phyloP scores from a whole-genome alignment of 2,888 invertebrate species.

The Cantharis lateralis region DNA sequence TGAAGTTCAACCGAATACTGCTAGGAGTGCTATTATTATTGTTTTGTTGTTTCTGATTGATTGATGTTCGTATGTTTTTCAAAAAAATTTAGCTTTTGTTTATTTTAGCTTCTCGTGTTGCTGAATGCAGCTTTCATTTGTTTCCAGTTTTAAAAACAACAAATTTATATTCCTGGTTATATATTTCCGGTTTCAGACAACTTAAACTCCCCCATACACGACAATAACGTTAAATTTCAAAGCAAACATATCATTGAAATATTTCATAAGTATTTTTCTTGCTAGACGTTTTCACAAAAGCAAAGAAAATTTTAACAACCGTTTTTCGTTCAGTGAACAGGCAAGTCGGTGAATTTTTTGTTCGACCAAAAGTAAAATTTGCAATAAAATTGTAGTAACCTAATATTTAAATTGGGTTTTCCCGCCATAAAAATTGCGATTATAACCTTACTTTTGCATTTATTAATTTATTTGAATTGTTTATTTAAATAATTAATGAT shows the following conservation, averaged over 20 bases:
- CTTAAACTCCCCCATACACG: background rate
- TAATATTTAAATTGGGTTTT: too few relatives aligned
- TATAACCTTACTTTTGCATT: too few relatives aligned
- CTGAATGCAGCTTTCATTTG: background rate
- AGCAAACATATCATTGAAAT: background rate
- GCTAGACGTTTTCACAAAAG: background rate
- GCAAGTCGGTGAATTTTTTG: too few relatives aligned
- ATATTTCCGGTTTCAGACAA: background rate
- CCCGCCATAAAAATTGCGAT: too few relatives aligned
- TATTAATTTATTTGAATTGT: too few relatives aligned
- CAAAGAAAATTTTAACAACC: background rate
- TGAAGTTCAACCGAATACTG: too few relatives aligned
- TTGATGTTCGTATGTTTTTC: background rate
- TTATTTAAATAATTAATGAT: too few relatives aligned
- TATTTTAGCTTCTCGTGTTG: too few relatives aligned
- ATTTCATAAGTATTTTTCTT: background rate
- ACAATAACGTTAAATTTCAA: background rate
- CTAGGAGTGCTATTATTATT: background rate
- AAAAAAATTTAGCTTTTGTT: too few relatives aligned
- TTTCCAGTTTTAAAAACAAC: background rate
- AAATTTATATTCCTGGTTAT: background rate
- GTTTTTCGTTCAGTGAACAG: background rate
- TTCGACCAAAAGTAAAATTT: too few relatives aligned
- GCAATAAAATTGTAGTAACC: too few relatives aligned
- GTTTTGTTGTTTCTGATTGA: background rate